phyloP scores from a whole-genome alignment of 1,140 invertebrate genomes.

The Drosophila ogumai region DNA sequence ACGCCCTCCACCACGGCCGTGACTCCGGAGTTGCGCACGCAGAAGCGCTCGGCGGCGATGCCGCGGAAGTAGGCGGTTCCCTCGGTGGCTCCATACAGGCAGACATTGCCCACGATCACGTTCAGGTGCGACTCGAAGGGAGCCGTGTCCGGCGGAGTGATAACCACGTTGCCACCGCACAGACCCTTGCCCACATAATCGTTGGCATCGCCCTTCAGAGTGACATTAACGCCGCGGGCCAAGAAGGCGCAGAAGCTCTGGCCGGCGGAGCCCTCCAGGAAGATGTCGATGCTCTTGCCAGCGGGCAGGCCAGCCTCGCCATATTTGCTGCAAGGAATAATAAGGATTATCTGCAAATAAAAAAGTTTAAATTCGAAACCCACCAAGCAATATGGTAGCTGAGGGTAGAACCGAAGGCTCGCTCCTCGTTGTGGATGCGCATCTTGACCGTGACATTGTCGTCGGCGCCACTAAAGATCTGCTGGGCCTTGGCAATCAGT shows the following conservation, averaged over 20 bases:
- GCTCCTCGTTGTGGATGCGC: slow-evolving; percentile 95
- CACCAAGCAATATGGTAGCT: slow-evolving; percentile 97
- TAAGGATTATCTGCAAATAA: slow-evolving; percentile 2
- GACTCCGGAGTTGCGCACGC: slow-evolving; percentile 98
- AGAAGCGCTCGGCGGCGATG: slow-evolving; percentile 98
- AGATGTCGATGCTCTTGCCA: slow-evolving; percentile 93
- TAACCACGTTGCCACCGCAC: slow-evolving; percentile 97
- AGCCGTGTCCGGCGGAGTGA: slow-evolving; percentile 95
- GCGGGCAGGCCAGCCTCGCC: slow-evolving; percentile 95
- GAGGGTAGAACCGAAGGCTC: slow-evolving; percentile 96
- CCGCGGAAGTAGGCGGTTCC: slow-evolving; percentile 98
- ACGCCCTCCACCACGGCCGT: slow-evolving; percentile 96
- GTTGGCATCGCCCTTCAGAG: slow-evolving; percentile 98
- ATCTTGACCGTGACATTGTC: slow-evolving; percentile 90
- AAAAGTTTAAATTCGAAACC: slow-evolving; percentile 66
- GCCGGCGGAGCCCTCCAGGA: slow-evolving; percentile 96
- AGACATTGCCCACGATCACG: slow-evolving; percentile 99
- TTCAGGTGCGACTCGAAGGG: slow-evolving; percentile 95
- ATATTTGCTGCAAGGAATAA: slow-evolving; percentile 89
- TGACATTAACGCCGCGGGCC: slow-evolving; percentile 94
- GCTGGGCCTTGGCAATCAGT: slow-evolving; percentile 90
- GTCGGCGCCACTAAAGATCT: slow-evolving; percentile 90
- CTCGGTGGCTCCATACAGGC: slow-evolving; percentile 97
- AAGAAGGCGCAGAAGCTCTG: slow-evolving; percentile 99
- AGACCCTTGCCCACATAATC: slow-evolving; percentile 98